Percentiles rank a stretch among this genome's conserved stretches.
phyloP scores from a whole-genome alignment of 2,797 vertebrate genomes.

The Siniperca obscura region DNA sequence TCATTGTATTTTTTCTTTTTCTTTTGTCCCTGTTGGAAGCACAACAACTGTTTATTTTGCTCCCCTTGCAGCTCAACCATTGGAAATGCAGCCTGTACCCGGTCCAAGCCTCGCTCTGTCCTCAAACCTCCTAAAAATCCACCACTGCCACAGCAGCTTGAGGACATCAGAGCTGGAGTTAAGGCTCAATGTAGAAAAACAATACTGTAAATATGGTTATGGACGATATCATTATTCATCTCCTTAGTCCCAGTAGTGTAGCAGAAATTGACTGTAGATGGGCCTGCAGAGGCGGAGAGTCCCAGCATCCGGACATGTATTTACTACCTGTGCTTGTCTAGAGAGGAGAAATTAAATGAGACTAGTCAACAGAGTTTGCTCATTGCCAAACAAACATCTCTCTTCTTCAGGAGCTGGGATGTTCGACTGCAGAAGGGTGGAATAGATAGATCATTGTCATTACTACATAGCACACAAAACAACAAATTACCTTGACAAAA shows the following conservation, averaged over 20 bases:
- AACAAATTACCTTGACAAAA: background rate
- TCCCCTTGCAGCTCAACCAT: conserved; percentile 58
- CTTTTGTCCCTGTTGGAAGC: conserved; percentile 52
- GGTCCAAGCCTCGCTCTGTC: conserved; percentile 46
- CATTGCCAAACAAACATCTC: conserved; percentile 34
- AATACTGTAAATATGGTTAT: conserved; percentile 31
- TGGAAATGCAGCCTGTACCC: conserved; percentile 65
- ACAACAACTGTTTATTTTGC: conserved; percentile 74
- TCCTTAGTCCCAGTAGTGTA: conserved; percentile 22
- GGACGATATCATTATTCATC: conserved; percentile 29
- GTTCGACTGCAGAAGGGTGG: conserved; percentile 10
- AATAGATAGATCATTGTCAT: conserved; percentile 10
- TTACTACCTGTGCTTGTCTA: conserved; percentile 52
- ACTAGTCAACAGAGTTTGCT: conserved; percentile 37
- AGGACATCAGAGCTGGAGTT: conserved; percentile 24
- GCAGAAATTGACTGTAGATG: conserved; percentile 37
- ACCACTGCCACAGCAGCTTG: conserved; percentile 8
- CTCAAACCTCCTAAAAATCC: conserved; percentile 45
- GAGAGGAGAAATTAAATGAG: conserved; percentile 49
- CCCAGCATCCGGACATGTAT: conserved; percentile 43
- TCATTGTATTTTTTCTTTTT: conserved; percentile 54
- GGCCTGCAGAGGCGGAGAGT: background rate
- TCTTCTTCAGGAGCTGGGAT: conserved; percentile 7
- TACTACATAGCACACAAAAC: conserved; percentile 10
- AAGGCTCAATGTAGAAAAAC: conserved; percentile 31